Evolutionary conservation across 2,888 invertebrate species (phyloP).

Genomic region (Mechanitis mazaeus): DNA sequence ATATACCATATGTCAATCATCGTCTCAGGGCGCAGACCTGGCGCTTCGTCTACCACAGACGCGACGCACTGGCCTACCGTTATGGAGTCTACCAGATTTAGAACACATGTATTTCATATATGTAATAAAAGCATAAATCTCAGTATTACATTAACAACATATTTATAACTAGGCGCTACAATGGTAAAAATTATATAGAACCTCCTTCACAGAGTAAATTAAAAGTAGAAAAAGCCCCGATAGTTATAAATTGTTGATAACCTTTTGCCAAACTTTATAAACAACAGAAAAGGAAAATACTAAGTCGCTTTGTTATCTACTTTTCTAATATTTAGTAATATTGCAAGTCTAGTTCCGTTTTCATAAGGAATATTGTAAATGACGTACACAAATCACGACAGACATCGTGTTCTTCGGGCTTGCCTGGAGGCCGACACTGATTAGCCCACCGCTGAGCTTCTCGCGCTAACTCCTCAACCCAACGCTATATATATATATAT

Average conservation of each 20-base stretch:
- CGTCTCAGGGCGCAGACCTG: conserved; percentile 61
- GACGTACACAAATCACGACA: conserved; percentile 64
- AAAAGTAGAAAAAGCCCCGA: no score
- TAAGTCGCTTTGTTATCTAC: no score
- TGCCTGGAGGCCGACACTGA: conserved; percentile 52
- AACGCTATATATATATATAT: conserved; percentile 41
- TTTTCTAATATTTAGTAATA: no score
- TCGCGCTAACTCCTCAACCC: conserved; percentile 62
- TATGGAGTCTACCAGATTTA: conserved; percentile 45
- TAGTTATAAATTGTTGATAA: no score
- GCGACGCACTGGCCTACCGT: conserved; percentile 64
- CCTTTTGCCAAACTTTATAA: no score
- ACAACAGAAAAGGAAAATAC: no score
- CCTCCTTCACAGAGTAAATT: no score
- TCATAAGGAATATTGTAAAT: neutral
- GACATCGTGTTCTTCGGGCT: conserved; percentile 47
- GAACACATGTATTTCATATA: neutral
- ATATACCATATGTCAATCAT: conserved; percentile 67
- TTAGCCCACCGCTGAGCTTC: conserved; percentile 68
- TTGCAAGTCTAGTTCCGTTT: no score
- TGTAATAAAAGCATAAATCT: neutral
- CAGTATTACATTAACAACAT: no score
- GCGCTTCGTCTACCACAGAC: conserved; percentile 68
- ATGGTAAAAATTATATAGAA: no score
- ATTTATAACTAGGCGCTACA: no score